phyloP scores from a whole-genome alignment of 2,888 invertebrate genomes.

The Diaprepes abbreviatus region DNA sequence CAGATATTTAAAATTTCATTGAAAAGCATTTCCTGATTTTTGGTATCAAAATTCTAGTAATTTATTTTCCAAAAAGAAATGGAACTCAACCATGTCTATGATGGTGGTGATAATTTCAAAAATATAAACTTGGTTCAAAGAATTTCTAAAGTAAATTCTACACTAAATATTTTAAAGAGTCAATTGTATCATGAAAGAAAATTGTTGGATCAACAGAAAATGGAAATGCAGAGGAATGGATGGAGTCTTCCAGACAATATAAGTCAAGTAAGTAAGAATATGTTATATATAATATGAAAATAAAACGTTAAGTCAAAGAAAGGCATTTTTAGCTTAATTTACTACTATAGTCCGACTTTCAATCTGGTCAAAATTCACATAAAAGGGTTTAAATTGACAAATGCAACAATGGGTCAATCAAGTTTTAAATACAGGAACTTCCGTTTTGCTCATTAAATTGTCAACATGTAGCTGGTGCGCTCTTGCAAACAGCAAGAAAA shows the following conservation, averaged over 20 bases:
- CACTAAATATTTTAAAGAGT: background rate
- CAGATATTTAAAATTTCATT: background rate
- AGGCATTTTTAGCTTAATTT: no score
- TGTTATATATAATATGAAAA: no score
- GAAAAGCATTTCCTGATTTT: background rate
- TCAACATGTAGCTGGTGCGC: no score
- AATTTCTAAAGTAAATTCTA: background rate
- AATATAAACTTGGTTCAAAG: background rate
- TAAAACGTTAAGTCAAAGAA: no score
- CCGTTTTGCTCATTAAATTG: no score
- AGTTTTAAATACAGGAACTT: no score
- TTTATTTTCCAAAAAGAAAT: background rate
- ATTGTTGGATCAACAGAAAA: background rate
- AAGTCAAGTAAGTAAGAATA: no score
- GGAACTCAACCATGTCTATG: background rate
- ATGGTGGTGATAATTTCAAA: background rate
- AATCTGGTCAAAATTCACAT: no score
- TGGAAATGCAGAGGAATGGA: background rate
- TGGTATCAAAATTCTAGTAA: conserved; percentile 12
- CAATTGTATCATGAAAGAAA: background rate
- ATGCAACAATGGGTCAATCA: no score
- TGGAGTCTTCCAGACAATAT: background rate
- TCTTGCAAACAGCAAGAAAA: no score
- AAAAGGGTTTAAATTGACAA: no score
- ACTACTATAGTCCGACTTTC: no score